These are phyloP conservation scores for Acrossocheilus fasciatus DNA, from an alignment of 2,797 vertebrate species.

Conservation along the genomic window DNA sequence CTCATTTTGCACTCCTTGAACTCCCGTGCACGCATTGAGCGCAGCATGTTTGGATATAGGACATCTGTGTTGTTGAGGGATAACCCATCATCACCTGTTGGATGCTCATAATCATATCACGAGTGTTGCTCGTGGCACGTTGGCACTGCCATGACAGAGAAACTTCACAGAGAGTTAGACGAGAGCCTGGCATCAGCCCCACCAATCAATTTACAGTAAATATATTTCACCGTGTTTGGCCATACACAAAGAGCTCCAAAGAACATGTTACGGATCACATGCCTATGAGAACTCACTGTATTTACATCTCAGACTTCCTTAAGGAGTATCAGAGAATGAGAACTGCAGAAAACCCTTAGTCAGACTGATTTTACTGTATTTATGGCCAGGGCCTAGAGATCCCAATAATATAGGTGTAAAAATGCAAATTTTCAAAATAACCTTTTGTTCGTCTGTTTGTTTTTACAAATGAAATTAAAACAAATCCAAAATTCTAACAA, in stretches of 20 bases:
- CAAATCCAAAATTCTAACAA: too few species aligned
- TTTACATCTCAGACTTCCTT: slow-evolving; percentile 31
- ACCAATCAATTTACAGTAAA: slow-evolving; percentile 73
- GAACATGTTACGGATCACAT: slow-evolving; percentile 54
- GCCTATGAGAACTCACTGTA: neutral
- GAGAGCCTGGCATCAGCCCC: slow-evolving; percentile 23
- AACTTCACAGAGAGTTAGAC: neutral
- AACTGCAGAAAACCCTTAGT: slow-evolving; percentile 7
- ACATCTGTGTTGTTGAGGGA: slow-evolving; percentile 24
- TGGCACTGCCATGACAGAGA: slow-evolving; percentile 23
- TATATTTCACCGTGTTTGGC: slow-evolving; percentile 61
- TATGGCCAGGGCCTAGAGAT: neutral
- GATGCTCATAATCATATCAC: neutral
- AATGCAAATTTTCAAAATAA: neutral
- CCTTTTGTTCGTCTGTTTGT: too few species aligned
- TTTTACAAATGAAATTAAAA: neutral
- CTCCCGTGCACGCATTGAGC: neutral
- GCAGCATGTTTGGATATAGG: slow-evolving; percentile 23
- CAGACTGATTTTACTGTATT: neutral
- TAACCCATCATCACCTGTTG: slow-evolving; percentile 31
- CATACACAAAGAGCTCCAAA: slow-evolving; percentile 62
- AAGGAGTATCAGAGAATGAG: neutral
- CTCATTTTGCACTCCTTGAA: neutral
- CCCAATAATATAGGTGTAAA: neutral
- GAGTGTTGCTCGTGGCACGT: neutral